These are phyloP conservation scores for Leptinotarsa peninsularis DNA, from an alignment of 2,888 invertebrate species.

Conservation along the genomic window DNA sequence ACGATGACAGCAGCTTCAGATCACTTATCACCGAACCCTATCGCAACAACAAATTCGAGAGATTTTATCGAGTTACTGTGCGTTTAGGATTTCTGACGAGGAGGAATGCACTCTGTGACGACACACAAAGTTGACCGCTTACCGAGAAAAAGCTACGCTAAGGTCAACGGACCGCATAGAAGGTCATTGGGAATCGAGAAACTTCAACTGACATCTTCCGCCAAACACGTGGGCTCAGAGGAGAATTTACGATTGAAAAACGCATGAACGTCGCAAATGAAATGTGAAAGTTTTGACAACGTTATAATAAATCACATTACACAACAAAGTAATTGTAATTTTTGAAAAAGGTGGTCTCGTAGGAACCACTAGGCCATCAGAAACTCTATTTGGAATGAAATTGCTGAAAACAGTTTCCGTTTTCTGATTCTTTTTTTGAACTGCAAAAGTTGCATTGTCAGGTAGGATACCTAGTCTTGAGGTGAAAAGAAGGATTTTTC, in stretches of 20 bases:
- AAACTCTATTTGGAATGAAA: too few species aligned
- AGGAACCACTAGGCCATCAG: too few species aligned
- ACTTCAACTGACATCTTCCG: constrained; percentile 24
- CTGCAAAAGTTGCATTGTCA: too few species aligned
- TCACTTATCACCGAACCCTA: not conserved
- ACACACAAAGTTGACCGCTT: constrained; percentile 10
- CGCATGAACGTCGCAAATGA: not conserved
- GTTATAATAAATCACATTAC: not conserved
- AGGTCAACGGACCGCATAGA: constrained; percentile 26
- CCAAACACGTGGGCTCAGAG: constrained; percentile 7
- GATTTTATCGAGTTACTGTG: constrained; percentile 9
- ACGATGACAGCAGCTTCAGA: not conserved
- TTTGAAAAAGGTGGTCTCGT: too few species aligned
- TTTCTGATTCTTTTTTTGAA: too few species aligned
- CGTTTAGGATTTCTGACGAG: constrained; percentile 10
- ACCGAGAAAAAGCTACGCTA: not conserved
- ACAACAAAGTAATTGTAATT: too few species aligned
- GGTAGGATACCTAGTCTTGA: too few species aligned
- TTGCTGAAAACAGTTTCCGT: too few species aligned
- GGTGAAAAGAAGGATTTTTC: too few species aligned
- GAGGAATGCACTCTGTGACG: constrained; percentile 15
- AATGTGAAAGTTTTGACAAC: not conserved
- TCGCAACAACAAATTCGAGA: not conserved
- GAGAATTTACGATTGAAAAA: constrained; percentile 13
- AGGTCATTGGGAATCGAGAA: constrained; percentile 22